A percentile compares a stretch with the other conserved stretches of the same genome.
phyloP scores from a whole-genome alignment of 2,888 invertebrate species.

The Acronicta psi region DNA sequence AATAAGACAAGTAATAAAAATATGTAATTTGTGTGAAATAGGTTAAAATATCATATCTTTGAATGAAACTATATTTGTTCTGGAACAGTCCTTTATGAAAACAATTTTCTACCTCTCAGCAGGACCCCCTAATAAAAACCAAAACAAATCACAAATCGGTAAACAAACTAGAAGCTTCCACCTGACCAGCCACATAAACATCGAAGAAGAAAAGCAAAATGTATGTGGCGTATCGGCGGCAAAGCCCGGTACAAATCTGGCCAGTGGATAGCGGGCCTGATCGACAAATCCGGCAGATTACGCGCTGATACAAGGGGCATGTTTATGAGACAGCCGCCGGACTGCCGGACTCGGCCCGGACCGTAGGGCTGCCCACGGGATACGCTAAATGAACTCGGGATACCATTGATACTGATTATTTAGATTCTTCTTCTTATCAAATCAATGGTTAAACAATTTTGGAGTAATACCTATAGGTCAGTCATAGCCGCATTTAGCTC shows the following conservation, averaged over 20 bases:
- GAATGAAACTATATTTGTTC: too few species aligned
- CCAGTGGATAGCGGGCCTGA: slow-evolving; percentile 86
- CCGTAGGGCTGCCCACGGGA: slow-evolving; percentile 67
- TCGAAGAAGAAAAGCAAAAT: slow-evolving; percentile 84
- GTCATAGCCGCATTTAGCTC: too few species aligned
- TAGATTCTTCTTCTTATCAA: too few species aligned
- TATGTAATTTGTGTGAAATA: too few species aligned
- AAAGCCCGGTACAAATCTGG: slow-evolving; percentile 88
- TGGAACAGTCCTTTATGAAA: too few species aligned
- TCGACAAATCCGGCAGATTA: slow-evolving; percentile 90
- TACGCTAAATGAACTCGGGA: too few species aligned
- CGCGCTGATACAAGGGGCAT: slow-evolving; percentile 86
- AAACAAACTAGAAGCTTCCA: slow-evolving; percentile 71
- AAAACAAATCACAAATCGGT: slow-evolving; percentile 50
- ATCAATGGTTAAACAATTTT: too few species aligned
- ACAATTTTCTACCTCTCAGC: slow-evolving; percentile 5
- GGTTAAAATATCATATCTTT: too few species aligned
- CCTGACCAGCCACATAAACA: slow-evolving; percentile 83
- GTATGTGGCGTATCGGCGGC: slow-evolving; percentile 83
- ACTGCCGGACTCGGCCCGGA: slow-evolving; percentile 71
- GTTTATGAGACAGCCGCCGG: slow-evolving; percentile 85
- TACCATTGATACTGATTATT: too few species aligned
- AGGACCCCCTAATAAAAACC: slow-evolving; percentile 24
- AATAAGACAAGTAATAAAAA: too few species aligned
- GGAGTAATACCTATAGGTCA: too few species aligned